These are phyloP conservation scores for Microchirus variegatus DNA, from an alignment of 2,797 vertebrate genomes.

Conservation along the genomic window DNA sequence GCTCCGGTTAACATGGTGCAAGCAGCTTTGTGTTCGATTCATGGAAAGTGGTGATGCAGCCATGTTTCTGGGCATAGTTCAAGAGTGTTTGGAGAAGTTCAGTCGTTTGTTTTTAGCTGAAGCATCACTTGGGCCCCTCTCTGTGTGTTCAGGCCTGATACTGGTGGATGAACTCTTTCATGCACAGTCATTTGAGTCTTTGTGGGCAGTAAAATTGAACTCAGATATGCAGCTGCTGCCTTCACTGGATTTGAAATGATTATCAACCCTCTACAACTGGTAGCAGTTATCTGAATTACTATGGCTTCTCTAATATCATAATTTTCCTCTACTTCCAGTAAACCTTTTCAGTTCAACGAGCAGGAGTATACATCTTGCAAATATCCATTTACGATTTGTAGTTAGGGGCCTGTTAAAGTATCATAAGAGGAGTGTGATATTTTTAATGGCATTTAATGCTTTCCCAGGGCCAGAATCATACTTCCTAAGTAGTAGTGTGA, in stretches of 20 bases:
- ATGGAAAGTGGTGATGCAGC: slow-evolving; percentile 32
- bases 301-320: no score
- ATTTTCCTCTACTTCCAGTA: neutral
- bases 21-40: slow-evolving; percentile 16
- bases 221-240: neutral
- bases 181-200: neutral
- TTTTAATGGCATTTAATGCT: neutral
- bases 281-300: neutral
- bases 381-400: no score
- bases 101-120: neutral
- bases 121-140: neutral
- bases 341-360: no score
- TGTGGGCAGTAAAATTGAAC: neutral
- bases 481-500: neutral
- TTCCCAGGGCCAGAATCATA: neutral
- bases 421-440: neutral
- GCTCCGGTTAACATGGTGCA: slow-evolving; percentile 34
- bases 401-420: neutral
- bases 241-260: neutral
- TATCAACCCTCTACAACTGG: neutral
- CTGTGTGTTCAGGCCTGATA: neutral
- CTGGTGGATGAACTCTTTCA: neutral
- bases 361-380: no score
- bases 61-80: slow-evolving; percentile 8
- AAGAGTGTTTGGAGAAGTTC: slow-evolving; percentile 7